Percentiles rank a stretch among this genome's conserved stretches.
phyloP scores from a whole-genome alignment of 1,140 invertebrate species.

The Zophobas atratus region DNA sequence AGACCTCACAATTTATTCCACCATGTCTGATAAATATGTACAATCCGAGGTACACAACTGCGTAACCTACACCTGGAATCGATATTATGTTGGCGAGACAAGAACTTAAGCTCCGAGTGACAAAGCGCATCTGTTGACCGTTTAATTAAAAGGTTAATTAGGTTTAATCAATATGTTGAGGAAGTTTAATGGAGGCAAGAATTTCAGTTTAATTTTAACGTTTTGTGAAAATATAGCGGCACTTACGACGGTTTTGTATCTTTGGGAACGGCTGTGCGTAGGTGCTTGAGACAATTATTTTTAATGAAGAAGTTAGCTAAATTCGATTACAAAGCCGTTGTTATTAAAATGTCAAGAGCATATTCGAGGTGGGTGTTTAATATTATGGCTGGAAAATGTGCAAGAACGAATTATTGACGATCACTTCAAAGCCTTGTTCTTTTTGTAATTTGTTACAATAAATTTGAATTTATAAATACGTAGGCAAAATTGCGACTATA shows the following conservation, averaged over 20 bases:
- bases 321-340: constrained; percentile 9
- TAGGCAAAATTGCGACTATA: too few relatives aligned
- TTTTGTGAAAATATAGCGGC: constrained; percentile 28
- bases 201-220: constrained; percentile 35
- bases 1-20: background rate
- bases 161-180: constrained; percentile 42
- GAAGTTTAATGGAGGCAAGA: constrained; percentile 1
- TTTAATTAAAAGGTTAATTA: constrained; percentile 44
- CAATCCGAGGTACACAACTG: background rate
- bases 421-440: too few relatives aligned
- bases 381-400: background rate
- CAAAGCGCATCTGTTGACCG: constrained; percentile 39
- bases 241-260: constrained; percentile 21
- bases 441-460: too few relatives aligned
- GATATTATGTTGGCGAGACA: constrained; percentile 28
- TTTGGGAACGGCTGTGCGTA: constrained; percentile 18
- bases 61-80: constrained; percentile 34
- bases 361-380: background rate
- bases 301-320: constrained; percentile 34
- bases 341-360: constrained; percentile 9
- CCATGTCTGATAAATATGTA: background rate
- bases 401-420: background rate
- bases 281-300: constrained; percentile 32
- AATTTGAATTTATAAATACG: too few relatives aligned
- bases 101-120: constrained; percentile 15